Base-by-base conservation (phyloP, 2,797 vertebrate genomes). In the Peromyscus attwateri region DNA sequence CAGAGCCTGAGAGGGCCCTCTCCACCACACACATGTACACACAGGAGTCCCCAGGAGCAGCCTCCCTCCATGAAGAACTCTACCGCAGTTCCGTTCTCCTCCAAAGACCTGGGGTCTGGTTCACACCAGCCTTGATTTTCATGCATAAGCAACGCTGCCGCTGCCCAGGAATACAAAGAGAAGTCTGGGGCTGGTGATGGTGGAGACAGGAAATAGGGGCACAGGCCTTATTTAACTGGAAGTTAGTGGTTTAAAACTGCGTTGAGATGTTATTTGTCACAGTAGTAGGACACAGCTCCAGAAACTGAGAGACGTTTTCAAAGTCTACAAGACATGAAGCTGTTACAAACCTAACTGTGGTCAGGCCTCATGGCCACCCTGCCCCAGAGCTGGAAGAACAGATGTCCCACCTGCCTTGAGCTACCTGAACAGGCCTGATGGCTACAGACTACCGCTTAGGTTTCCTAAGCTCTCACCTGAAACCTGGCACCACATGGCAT, bases 81-180 rank as follows among this genome's bases (percentile, higher is more conserved):
- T 7, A 1, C 34, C 5, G 0, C 0, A 0, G 43, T 0, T 29
- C 46, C 71, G 27, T 10, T 31, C 60, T 13, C 0, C 11, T 11
- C 40, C 6, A 21, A 0, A 16, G 2, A 0, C 49, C 5, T 6
- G n/a, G 57, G 37, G 10, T 46, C 92, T 31, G 27, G 11, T 11
- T 92, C 4, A 11, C 8, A 9, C 14, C 52, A 49, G 73, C n/a
- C n/a, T 43, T 4, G 6, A 21, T 29, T 43, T 49, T 57, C 31
- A 75, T 19, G 0, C 1, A 10, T 37, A 70, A n/a, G 64, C 13
- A 16, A 11, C 4, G 6, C 8, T 23, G 49, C 37, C 1, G 10
- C 17, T 6, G 49, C 49, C 52, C 1, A 7, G 16, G 8, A 21
- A n/a, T 3, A 1, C 1, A 9, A 8, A 83, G 19, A 13, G 14